A percentile compares a stretch with the other conserved stretches of the same genome.
These are phyloP conservation scores for Amphilophus citrinellus DNA, from an alignment of 2,113 vertebrate genomes.

Conservation along the genomic window DNA sequence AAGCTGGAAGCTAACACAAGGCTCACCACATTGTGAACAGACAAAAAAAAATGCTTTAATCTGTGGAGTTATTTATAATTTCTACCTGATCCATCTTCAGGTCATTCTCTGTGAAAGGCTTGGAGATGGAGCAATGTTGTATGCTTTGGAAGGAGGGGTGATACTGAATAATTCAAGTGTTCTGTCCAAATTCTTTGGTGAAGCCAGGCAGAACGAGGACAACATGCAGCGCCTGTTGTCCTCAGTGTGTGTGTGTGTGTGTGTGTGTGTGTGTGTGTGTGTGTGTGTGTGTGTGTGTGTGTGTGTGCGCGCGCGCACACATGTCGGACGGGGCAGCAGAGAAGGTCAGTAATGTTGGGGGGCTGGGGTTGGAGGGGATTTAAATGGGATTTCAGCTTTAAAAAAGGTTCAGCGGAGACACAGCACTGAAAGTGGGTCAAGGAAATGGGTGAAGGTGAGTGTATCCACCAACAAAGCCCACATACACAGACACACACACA, in stretches of 20 bases:
- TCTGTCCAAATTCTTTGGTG: slow-evolving; percentile 73
- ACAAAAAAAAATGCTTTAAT: not conserved
- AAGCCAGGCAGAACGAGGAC: slow-evolving; percentile 76
- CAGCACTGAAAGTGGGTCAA: slow-evolving; percentile 69
- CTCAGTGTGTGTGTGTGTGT: slow-evolving; percentile 14
- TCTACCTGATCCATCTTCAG: not conserved
- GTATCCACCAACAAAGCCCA: slow-evolving; percentile 16
- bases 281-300: slow-evolving; percentile 18
- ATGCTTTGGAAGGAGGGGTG: slow-evolving; percentile 20
- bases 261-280: slow-evolving; percentile 12
- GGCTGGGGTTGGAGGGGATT: slow-evolving; percentile 32
- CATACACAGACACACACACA: slow-evolving; percentile 38
- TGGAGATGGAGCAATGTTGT: slow-evolving; percentile 17
- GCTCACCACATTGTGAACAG: too few relatives aligned
- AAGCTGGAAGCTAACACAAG: too few relatives aligned
- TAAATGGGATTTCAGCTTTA: slow-evolving; percentile 63
- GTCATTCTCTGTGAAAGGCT: not conserved
- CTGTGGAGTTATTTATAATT: not conserved
- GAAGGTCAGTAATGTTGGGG: slow-evolving; percentile 63
- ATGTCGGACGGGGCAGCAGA: slow-evolving; percentile 24
- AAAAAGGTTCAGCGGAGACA: slow-evolving; percentile 54
- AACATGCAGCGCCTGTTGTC: slow-evolving; percentile 47
- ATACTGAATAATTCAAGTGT: slow-evolving; percentile 79
- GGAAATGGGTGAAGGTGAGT: slow-evolving; percentile 71
- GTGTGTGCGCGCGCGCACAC: not conserved